Evolutionary conservation across 2,113 vertebrate species (phyloP).

Genomic region (Cairina moschata): DNA sequence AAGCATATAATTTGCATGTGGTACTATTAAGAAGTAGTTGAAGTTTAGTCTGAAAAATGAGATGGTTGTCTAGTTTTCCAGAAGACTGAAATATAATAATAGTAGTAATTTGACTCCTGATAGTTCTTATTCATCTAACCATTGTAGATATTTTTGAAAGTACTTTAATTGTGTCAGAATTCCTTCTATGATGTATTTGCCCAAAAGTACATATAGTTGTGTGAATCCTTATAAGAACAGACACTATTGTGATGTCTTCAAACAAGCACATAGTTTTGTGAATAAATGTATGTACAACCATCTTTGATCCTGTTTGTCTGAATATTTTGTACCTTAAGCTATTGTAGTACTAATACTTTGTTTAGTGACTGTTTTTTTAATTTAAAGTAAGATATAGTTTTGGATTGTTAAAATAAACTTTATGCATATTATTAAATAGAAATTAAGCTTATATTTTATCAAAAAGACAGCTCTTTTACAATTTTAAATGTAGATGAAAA

Average conservation of each 20-base stretch:
- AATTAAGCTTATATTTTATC: constrained; percentile 16
- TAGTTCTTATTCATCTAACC: neutral
- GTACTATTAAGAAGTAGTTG: neutral
- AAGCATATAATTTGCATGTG: constrained; percentile 7
- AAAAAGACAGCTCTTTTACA: neutral
- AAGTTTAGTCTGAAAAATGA: constrained; percentile 1
- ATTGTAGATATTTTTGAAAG: neutral
- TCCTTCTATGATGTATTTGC: neutral
- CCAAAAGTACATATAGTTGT: neutral
- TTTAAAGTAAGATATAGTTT: constrained; percentile 9
- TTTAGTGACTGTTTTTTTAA: constrained; percentile 27
- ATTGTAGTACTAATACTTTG: constrained; percentile 16
- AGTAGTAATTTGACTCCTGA: neutral
- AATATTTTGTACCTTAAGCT: constrained; percentile 42
- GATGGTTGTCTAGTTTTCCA: neutral
- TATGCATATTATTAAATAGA: constrained; percentile 20
- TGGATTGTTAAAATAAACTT: constrained; percentile 10
- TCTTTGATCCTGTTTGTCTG: constrained; percentile 29
- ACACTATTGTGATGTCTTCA: constrained; percentile 17
- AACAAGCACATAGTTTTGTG: neutral
- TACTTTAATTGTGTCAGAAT: neutral
- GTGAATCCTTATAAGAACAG: neutral
- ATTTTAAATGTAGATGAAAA: constrained; percentile 43
- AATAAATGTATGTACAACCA: neutral
- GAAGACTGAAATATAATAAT: neutral